phyloP scores from a whole-genome alignment of 2,888 invertebrate genomes.

The Cordilura impudica region DNA sequence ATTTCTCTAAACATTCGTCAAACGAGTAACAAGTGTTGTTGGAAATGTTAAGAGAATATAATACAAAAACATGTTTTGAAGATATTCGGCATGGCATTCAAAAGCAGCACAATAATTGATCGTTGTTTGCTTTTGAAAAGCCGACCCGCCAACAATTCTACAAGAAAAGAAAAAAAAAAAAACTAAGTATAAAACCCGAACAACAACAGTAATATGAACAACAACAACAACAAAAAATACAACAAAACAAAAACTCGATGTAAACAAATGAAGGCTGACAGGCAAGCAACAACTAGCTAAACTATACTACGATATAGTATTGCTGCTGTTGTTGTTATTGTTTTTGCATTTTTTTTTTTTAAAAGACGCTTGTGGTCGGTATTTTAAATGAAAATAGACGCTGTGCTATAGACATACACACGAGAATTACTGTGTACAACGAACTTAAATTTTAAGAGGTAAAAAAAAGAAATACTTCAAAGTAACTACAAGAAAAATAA shows the following conservation, averaged over 20 bases:
- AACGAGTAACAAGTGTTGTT: conserved; percentile 43
- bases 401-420: background rate
- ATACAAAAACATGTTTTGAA: conserved; percentile 58
- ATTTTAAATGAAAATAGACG: conserved; percentile 60
- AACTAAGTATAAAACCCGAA: conserved; percentile 32
- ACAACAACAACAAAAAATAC: conserved; percentile 35
- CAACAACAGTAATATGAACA: conserved; percentile 23
- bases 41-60: conserved; percentile 36
- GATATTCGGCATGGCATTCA: conserved; percentile 61
- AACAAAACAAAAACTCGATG: conserved; percentile 66
- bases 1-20: conserved; percentile 12
- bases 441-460: conserved; percentile 36
- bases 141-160: conserved; percentile 66
- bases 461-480: conserved; percentile 50
- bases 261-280: conserved; percentile 54
- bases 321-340: conserved; percentile 2
- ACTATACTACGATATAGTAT: conserved; percentile 12
- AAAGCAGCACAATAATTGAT: conserved; percentile 64
- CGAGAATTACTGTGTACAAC: conserved; percentile 8
- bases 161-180: conserved; percentile 41
- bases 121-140: conserved; percentile 64
- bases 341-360: conserved; percentile 29
- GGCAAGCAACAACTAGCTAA: conserved; percentile 38
- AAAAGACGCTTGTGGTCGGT: conserved; percentile 46
- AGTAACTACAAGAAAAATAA: conserved; percentile 31